Evolutionary conservation across 1,140 invertebrate species (phyloP), one percentile per base, ranked within the genome.

Genomic region (Drosophila persimilis): DNA sequence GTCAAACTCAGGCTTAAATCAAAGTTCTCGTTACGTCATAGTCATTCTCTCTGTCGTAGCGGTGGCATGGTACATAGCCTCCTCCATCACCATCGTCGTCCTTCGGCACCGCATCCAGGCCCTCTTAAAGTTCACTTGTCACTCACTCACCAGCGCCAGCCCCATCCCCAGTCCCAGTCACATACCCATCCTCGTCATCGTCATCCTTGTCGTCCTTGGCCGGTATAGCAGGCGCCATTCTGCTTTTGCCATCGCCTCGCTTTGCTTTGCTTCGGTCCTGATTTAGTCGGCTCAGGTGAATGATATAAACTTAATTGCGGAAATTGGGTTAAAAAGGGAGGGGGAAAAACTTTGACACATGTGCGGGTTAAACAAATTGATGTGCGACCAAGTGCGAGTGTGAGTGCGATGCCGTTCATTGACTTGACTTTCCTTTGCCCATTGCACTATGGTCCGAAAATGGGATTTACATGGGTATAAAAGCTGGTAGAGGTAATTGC

Each of bases 251-350:
- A 20, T 55, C 13, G 8, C 26, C 29, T 58, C 22, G 29, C 46
- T 61, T 71, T 52, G 66, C 66, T 43, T 39, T 56, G 54, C 57
- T 66, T 73, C 35, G 45, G 39, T 58, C 31, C 48, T 65, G 52
- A 56, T 73, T 64, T 63, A 65, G 46, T 73, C 69, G 43, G 71
- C 60, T 47, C 71, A 65, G 71, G 70, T 74, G 83, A 86, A 88
- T 89, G 83, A 88, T 88, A 86, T 86, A 86, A 86, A 86, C 83
- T 86, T 86, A 86, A 86, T 86, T 86, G 83, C 71, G 83, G 78
- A 86, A 86, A 86, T 86, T 88, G 83, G 83, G 83, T 88, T 86
- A 86, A 86, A 86, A 78, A 55, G 51, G 22, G 48, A 51, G 45
- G 24, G 24, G 48, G 41, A 35, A 63, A 51, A 86, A 85, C 74